Base-by-base conservation (phyloP, 2,797 vertebrate genomes). In the Catostomus latipinnis region DNA sequence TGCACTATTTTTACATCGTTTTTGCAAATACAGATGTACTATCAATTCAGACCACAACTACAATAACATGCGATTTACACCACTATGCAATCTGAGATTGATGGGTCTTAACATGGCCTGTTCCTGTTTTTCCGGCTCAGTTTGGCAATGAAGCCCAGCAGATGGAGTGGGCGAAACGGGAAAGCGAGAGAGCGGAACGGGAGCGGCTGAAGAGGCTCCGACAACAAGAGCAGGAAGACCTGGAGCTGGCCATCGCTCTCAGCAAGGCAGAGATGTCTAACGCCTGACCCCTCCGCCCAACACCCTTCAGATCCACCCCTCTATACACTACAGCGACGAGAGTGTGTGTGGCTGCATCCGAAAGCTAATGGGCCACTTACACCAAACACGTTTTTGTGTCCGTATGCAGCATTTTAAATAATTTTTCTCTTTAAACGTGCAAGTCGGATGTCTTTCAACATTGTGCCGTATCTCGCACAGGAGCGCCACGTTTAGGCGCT, bases 111-210 rank as follows among this genome's bases (percentile, higher is more conserved):
- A 83, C 49, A 9, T 18, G 53, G 4, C 56, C 34, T 71, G 70
- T 72, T 63, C 71, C 54, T 84, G 60, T 81, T 13, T 85, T 71
- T 80, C 52, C 65, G 8, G 53, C 76, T 70, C 83, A 98, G 98
- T 96, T 99, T 92, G 96, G 97, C 87, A 99, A 98, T 91, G 98
- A 99, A 92, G 97, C 98, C 0, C 97, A 98, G 91, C 97, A 99
- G 91, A 85, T 99, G 93, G 98, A 97, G 5, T 99, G 98, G 98
- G 97, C 97, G 0, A 99, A 99, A 90, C 91, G 97, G 0, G 98
- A 99, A 92, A 99, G 97, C 4, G 96, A 98, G 85, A 95, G 96
- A 67, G 96, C 96, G 0, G 97, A 99, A 89, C 95, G 96, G 8
- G 97, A 99, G 81, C 91, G 98, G 61, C 92, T 99, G 88, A 98